phyloP scores from a whole-genome alignment of 2,797 vertebrate genomes.

The Acestrorhynchus altus region DNA sequence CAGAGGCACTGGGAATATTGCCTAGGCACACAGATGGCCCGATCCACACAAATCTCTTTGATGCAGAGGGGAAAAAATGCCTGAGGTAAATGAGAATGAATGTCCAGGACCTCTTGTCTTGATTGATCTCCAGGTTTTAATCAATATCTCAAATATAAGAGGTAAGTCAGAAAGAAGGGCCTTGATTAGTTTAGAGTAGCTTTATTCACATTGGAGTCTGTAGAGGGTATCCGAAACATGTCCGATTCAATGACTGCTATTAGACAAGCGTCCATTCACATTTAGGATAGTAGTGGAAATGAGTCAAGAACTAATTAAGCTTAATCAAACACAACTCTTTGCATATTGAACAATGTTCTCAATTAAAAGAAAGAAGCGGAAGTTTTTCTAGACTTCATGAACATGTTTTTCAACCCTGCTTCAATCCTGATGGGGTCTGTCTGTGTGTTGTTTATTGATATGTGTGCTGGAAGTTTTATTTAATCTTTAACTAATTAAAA shows the following conservation, averaged over 20 bases:
- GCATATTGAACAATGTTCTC: constrained; percentile 26
- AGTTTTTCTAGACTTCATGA: constrained; percentile 1
- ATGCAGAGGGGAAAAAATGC: constrained; percentile 64
- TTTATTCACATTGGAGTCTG: constrained; percentile 31
- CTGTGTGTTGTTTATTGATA: neutral
- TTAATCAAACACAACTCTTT: constrained; percentile 38
- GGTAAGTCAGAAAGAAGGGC: constrained; percentile 28
- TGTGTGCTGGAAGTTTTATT: neutral
- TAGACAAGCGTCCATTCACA: constrained; percentile 36
- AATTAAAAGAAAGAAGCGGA: constrained; percentile 31
- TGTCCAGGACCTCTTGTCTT: constrained; percentile 57
- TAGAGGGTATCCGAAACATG: constrained; percentile 55
- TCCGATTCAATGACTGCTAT: constrained; percentile 41
- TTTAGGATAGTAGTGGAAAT: constrained; percentile 25
- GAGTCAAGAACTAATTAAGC: constrained; percentile 36
- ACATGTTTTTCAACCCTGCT: neutral
- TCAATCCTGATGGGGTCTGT: neutral
- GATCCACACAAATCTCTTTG: constrained; percentile 57
- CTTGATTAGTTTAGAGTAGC: constrained; percentile 53
- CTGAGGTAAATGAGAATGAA: constrained; percentile 72
- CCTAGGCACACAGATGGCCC: constrained; percentile 63
- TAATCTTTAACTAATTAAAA: no score
- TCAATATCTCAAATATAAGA: constrained; percentile 62
- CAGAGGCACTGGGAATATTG: constrained; percentile 57
- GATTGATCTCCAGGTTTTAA: constrained; percentile 68